Evolutionary conservation across 2,888 invertebrate species (phyloP).

Genomic region (Amphipoea oculea): DNA sequence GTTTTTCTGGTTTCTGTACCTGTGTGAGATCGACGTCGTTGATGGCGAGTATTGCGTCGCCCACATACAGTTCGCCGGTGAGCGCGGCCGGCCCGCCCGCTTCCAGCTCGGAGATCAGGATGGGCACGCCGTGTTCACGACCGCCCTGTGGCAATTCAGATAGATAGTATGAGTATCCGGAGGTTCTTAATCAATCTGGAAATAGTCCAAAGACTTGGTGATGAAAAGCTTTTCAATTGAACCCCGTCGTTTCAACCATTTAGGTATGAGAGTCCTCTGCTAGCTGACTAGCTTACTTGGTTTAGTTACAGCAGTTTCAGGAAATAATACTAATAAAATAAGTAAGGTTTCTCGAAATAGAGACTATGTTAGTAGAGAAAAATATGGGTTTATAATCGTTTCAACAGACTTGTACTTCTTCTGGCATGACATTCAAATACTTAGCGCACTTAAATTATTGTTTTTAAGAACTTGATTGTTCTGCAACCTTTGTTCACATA

Average conservation of each 20-base stretch:
- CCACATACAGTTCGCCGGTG: conserved; percentile 94
- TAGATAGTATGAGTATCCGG: not conserved
- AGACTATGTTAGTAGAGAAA: not conserved
- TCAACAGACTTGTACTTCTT: not conserved
- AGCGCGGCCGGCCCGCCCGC: conserved; percentile 94
- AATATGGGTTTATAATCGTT: not conserved
- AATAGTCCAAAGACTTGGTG: not conserved
- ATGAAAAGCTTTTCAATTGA: not conserved
- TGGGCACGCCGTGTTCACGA: conserved; percentile 96
- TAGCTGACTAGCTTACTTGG: not conserved
- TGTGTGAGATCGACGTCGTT: conserved; percentile 94
- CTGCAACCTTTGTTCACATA: not conserved
- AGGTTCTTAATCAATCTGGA: not conserved
- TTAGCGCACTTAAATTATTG: not conserved
- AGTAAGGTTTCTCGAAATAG: no score
- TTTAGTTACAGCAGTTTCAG: not conserved
- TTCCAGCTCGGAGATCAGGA: conserved; percentile 95
- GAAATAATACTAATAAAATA: not conserved
- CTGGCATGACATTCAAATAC: not conserved
- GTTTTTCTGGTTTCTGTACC: conserved; percentile 75
- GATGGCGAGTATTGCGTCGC: conserved; percentile 95
- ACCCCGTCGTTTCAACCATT: not conserved
- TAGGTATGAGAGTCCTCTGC: not conserved
- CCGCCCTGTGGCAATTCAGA: conserved; percentile 91
- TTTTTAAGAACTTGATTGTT: no score